phyloP scores from a whole-genome alignment of 2,113 vertebrate genomes.

The Mesitornis unicolor region DNA sequence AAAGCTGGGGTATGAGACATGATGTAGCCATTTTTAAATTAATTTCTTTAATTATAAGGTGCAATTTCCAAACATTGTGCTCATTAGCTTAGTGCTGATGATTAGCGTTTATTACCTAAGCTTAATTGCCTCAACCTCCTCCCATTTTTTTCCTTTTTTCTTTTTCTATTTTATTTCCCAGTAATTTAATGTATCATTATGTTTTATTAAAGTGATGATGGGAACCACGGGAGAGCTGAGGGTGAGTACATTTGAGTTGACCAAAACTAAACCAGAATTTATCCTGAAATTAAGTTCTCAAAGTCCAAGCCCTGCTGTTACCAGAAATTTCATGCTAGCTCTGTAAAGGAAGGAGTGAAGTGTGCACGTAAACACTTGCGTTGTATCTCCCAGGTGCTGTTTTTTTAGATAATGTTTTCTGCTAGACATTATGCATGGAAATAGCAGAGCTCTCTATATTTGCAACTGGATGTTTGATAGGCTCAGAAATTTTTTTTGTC shows the following conservation, averaged over 20 bases:
- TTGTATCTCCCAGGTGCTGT: fast-evolving
- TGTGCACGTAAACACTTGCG: not conserved
- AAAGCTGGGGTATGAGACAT: not conserved
- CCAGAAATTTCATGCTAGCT: not conserved
- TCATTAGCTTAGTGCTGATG: not conserved
- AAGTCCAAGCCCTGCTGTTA: not conserved
- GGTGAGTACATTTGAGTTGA: fast-evolving
- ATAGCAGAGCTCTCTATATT: not conserved
- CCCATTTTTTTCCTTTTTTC: not conserved
- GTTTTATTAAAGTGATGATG: not conserved
- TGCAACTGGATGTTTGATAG: not conserved
- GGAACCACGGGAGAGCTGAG: not conserved
- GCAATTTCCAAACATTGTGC: not conserved
- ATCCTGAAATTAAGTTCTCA: not conserved
- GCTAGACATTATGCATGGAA: not conserved
- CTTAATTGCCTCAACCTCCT: not conserved
- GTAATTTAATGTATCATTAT: not conserved
- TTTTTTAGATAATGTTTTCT: not conserved
- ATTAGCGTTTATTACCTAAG: not conserved
- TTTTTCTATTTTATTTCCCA: not conserved
- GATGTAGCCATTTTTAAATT: not conserved
- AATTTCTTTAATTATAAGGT: not conserved
- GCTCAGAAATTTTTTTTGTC: not conserved
- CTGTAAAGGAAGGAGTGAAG: not conserved
- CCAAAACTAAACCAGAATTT: not conserved